A percentile compares a stretch with the other conserved stretches of the same genome.
phyloP scores from a whole-genome alignment of 2,888 invertebrate genomes.

The Cataglyphis rosenhaueri region DNA sequence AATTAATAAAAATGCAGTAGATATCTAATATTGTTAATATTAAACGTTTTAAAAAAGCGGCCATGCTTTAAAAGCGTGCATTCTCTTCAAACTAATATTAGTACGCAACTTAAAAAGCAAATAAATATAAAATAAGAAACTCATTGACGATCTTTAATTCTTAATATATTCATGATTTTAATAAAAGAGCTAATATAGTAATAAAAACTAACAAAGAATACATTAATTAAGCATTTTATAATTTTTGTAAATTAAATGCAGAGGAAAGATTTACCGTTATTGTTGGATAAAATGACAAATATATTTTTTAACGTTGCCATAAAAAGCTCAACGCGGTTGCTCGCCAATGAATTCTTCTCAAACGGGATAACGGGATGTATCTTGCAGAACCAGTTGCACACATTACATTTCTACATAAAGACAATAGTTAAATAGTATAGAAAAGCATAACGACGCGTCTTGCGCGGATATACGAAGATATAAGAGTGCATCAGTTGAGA shows the following conservation, averaged over 20 bases:
- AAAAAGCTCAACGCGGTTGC: neutral
- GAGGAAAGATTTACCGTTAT: neutral
- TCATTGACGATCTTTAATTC: slow-evolving; percentile 13
- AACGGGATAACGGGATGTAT: slow-evolving; percentile 42
- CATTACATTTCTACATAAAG: slow-evolving; percentile 35
- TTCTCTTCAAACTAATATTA: slow-evolving; percentile 20
- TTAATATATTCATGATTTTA: neutral
- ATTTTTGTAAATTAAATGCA: neutral
- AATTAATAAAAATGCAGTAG: slow-evolving; percentile 31
- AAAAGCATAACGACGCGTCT: slow-evolving; percentile 58
- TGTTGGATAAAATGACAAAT: neutral
- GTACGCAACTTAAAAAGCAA: slow-evolving; percentile 16
- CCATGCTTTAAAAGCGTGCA: neutral
- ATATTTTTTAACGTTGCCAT: neutral
- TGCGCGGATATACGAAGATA: slow-evolving; percentile 12
- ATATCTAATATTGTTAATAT: neutral
- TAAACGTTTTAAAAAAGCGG: neutral
- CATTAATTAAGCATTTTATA: neutral
- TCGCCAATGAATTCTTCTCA: slow-evolving; percentile 17
- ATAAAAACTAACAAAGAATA: neutral
- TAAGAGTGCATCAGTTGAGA: neutral
- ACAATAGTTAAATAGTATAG: slow-evolving; percentile 57
- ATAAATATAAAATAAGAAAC: slow-evolving; percentile 1
- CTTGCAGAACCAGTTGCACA: slow-evolving; percentile 76
- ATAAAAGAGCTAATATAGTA: neutral